A percentile compares a stretch with the other conserved stretches of the same genome.
These are phyloP conservation scores for Dipodomys merriami DNA, from an alignment of 2,113 vertebrate species.

Conservation along the genomic window DNA sequence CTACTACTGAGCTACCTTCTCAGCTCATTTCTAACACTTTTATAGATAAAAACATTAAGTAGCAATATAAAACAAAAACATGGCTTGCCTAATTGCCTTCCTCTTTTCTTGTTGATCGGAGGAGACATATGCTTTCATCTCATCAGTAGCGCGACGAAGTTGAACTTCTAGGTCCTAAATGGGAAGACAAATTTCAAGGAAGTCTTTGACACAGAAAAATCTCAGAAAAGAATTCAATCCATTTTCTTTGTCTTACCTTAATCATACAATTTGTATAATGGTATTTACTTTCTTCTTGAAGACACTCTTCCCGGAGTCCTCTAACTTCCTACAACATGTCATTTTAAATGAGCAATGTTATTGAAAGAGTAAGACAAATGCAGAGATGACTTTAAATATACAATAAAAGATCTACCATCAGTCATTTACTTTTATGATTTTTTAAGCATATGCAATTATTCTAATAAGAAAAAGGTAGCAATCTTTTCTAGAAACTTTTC, in stretches of 20 bases:
- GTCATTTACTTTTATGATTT: background rate
- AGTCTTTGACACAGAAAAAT: background rate
- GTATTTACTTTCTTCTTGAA: conserved; percentile 93
- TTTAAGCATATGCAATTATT: background rate
- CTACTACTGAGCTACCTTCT: too few relatives aligned
- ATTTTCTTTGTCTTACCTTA: conserved; percentile 84
- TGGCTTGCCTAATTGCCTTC: conserved; percentile 91
- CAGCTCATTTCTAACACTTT: background rate
- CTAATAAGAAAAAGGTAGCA: background rate
- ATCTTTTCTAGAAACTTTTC: background rate
- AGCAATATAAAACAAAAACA: background rate
- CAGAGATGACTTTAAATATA: background rate
- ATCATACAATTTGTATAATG: conserved; percentile 91
- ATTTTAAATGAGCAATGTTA: conserved; percentile 32
- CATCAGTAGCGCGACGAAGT: conserved; percentile 91
- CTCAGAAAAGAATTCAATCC: background rate
- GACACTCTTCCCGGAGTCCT: conserved; percentile 90
- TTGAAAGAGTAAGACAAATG: background rate
- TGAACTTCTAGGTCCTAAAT: conserved; percentile 91
- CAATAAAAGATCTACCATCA: background rate
- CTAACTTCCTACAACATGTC: conserved; percentile 92
- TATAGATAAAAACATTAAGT: background rate
- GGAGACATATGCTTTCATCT: conserved; percentile 94
- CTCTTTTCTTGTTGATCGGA: conserved; percentile 93
- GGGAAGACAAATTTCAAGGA: conserved; percentile 28